A percentile compares a stretch with the other conserved stretches of the same genome.
Evolutionary conservation across 2,113 vertebrate species (phyloP).

Genomic region (Gnathonemus longibarbis): DNA sequence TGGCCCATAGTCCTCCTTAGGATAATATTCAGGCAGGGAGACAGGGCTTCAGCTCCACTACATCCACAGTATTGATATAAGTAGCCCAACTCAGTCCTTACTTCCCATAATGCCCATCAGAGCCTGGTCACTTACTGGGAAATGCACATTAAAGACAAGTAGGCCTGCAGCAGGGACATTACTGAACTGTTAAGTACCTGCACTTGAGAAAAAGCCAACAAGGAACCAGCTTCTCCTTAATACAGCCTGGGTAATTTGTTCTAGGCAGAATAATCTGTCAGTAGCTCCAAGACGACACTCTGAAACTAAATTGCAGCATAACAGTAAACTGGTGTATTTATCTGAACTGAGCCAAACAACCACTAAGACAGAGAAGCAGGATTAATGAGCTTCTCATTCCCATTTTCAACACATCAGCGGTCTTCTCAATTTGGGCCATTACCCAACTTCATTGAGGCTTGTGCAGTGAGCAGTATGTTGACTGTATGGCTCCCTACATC

Average conservation of each 20-base stretch:
- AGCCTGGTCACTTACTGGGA: not conserved
- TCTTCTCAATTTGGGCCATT: slow-evolving; percentile 9
- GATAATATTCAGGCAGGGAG: not conserved
- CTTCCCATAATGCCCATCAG: not conserved
- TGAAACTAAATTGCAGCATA: not conserved
- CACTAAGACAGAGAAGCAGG: not conserved
- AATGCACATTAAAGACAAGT: not conserved
- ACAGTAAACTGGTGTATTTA: not conserved
- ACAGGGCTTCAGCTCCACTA: not conserved
- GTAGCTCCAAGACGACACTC: not conserved
- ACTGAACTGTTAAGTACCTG: not conserved
- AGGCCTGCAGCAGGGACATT: not conserved
- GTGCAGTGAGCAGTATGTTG: not conserved
- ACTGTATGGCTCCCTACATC: slow-evolving; percentile 4
- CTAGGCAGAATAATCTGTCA: not conserved
- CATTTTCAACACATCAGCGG: slow-evolving; percentile 5
- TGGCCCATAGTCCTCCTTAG: not conserved
- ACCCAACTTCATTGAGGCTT: not conserved
- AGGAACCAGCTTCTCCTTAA: not conserved
- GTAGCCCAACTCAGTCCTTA: not conserved
- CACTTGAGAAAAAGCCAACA: not conserved
- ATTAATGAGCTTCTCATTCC: slow-evolving; percentile 3
- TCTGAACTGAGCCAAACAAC: not conserved
- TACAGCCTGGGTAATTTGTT: not conserved
- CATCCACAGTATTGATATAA: not conserved